A percentile compares a stretch with the other conserved stretches of the same genome.
Evolutionary conservation across 2,113 vertebrate species (phyloP).

Genomic region (Gopherus evgoodei): DNA sequence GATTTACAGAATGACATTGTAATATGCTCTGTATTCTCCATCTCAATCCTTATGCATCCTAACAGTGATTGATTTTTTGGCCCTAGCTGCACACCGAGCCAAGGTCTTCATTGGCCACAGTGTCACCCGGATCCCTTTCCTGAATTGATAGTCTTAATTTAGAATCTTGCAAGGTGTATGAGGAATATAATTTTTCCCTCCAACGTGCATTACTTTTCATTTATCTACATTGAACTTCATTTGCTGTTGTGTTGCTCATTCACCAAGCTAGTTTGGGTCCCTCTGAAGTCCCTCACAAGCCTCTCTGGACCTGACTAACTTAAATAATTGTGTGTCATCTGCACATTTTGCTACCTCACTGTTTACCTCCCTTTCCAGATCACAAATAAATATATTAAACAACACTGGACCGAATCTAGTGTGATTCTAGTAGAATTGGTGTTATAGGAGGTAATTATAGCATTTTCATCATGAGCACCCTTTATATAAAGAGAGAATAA

Average conservation of each 20-base stretch:
- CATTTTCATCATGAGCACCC: rapidly evolving
- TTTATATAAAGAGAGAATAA: too few species aligned
- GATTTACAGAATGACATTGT: not conserved
- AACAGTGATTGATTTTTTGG: rapidly evolving
- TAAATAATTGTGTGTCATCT: not conserved
- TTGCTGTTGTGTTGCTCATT: constrained; percentile 2
- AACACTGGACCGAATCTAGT: rapidly evolving
- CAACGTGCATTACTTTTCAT: not conserved
- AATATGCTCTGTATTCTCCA: not conserved
- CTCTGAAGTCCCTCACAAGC: not conserved
- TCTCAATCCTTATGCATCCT: not conserved
- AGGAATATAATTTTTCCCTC: not conserved
- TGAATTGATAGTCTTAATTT: not conserved
- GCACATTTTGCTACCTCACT: rapidly evolving
- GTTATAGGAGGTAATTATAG: rapidly evolving
- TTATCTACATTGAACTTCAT: not conserved
- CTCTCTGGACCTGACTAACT: not conserved
- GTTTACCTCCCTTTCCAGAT: not conserved
- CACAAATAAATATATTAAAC: not conserved
- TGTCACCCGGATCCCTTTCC: rapidly evolving
- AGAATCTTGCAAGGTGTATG: not conserved
- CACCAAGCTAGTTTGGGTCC: not conserved
- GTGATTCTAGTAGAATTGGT: rapidly evolving
- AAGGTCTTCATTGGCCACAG: not conserved
- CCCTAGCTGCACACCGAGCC: rapidly evolving